A percentile compares a stretch with the other conserved stretches of the same genome.
Evolutionary conservation across 2,113 vertebrate species (phyloP).

Genomic region (Mirounga angustirostris): DNA sequence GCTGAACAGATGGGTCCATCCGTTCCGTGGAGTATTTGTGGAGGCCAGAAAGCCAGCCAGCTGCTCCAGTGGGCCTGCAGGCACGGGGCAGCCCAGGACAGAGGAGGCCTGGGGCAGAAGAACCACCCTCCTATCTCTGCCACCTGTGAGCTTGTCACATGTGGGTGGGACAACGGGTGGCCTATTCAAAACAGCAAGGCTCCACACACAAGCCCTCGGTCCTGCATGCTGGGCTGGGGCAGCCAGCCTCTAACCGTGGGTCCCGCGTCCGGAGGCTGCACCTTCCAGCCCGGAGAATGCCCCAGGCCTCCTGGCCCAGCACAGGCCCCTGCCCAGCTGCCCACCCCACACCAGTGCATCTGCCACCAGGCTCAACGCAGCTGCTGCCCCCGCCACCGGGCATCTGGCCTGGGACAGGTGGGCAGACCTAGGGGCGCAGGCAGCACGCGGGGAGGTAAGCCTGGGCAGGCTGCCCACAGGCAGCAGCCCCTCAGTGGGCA

Average conservation of each 20-base stretch:
- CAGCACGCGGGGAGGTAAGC: neutral
- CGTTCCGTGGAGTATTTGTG: neutral
- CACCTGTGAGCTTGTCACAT: neutral
- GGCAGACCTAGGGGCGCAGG: neutral
- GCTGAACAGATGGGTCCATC: rapidly evolving
- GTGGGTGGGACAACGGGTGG: neutral
- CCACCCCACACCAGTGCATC: neutral
- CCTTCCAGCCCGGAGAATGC: neutral
- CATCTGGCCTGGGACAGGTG: neutral
- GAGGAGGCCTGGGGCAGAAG: rapidly evolving
- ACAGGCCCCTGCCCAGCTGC: neutral
- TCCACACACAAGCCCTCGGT: neutral
- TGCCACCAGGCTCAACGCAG: neutral
- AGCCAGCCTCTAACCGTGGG: neutral
- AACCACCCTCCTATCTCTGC: rapidly evolving
- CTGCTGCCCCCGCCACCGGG: neutral
- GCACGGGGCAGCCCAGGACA: rapidly evolving
- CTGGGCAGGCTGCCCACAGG: neutral
- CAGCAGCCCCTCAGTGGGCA: neutral
- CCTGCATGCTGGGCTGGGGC: neutral
- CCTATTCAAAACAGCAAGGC: neutral
- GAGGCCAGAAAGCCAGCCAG: neutral
- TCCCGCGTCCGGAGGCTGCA: neutral
- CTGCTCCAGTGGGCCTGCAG: neutral
- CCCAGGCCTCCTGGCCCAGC: neutral